Evolutionary conservation across 2,113 vertebrate genomes (phyloP), one percentile per base, ranked within the genome.

Genomic region (Picathartes gymnocephalus): DNA sequence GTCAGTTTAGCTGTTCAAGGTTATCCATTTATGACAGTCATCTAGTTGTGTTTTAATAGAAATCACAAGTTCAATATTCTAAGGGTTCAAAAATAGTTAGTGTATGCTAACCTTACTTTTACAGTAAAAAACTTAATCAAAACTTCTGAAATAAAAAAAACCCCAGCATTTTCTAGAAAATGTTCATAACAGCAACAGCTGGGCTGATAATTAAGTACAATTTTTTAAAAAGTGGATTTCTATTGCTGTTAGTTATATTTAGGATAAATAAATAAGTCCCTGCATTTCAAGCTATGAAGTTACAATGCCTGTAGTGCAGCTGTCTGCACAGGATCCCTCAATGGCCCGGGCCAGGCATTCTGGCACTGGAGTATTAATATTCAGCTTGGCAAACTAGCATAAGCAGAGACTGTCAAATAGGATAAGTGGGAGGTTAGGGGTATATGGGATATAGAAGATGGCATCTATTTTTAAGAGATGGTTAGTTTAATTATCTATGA

Each of bases 401-500:
- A 37, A 61, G 40, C 54, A 77, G 44, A 86, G 40, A 30, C 44
- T 94, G 48, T 80, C 25, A 1, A 60, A 93, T 15, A 70, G n/a
- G 62, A 35, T 62, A 85, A 94, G 71, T 53, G 18, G 54, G 50
- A 91, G n/a, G n/a, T 19, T 78, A 24, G 39, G 17, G 30, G 44
- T 80, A 9, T 23, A 58, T 62, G 66, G 42, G 40, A 81, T 69
- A 83, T 28, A 54, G 50, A 82, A 74, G 37, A 70, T 47, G 78
- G 50, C 65, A 92, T 69, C 89, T 96, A 76, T 93, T 77, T 80
- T 76, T 89, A 81, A 70, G 76, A 90, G 44, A 39, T 86, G 53
- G 69, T 81, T 90, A 90, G 79, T 86, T 95, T 92, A 91, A 90
- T 76, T 65, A 77, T 53, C 90, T 92, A 45, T 45, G 60, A 95